Percentiles rank a stretch among this genome's conserved stretches.
Conservation (phyloP, 2,888 invertebrate species). For the Hirudinaria manillensis region DNA sequence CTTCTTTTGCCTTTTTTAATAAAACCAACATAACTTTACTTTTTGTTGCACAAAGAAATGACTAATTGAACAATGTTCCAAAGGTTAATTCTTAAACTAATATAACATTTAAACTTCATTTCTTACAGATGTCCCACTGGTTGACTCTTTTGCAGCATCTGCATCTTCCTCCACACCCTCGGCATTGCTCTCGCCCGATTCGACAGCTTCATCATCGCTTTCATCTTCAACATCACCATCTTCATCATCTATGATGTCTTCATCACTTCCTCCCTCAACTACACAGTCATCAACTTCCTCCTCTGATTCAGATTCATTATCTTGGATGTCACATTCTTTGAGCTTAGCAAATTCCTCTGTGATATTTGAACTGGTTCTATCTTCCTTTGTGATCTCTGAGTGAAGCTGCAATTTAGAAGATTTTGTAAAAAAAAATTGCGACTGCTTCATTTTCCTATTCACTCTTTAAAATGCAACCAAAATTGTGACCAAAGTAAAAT, state of each 20-base stretch:
- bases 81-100: no score
- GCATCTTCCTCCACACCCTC: neutral
- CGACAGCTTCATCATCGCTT: neutral
- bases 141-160: slow-evolving; percentile 58
- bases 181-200: neutral
- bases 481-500: no score
- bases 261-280: slow-evolving; percentile 20
- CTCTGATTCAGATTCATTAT: neutral
- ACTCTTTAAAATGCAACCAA: no score
- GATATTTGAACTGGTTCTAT: neutral
- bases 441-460: no score
- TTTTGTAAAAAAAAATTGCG: no score
- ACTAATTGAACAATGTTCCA: no score
- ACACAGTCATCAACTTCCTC: slow-evolving; percentile 26
- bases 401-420: neutral
- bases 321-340: slow-evolving; percentile 2
- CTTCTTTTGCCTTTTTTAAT: neutral
- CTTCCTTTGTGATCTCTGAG: slow-evolving; percentile 2
- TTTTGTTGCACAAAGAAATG: neutral
- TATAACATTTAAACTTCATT: no score
- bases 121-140: no score
- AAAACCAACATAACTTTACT: neutral
- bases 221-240: slow-evolving; percentile 17
- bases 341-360: neutral
- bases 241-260: neutral